Percentiles rank a stretch among this genome's conserved stretches.
Conservation (phyloP, 2,797 vertebrate species). For the Sparidentex hasta region DNA sequence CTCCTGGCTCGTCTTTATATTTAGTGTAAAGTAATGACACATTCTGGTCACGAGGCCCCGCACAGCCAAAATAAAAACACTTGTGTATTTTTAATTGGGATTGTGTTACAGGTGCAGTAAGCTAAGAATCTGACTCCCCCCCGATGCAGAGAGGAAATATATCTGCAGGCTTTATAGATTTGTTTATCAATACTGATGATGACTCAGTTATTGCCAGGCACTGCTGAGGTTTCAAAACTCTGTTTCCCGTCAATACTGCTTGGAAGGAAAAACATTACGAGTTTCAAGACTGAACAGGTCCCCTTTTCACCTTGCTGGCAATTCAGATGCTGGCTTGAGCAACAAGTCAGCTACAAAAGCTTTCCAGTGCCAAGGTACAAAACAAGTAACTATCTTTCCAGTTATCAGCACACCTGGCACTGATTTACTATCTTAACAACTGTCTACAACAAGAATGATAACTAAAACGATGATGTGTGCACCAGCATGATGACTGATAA, state of each 20-base stretch:
- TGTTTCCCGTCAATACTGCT: slow-evolving; percentile 31
- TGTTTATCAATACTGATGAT: slow-evolving; percentile 47
- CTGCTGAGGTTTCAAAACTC: slow-evolving; percentile 38
- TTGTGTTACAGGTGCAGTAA: slow-evolving; percentile 63
- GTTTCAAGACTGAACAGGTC: slow-evolving; percentile 61
- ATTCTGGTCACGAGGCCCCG: slow-evolving; percentile 61
- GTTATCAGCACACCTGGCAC: not conserved
- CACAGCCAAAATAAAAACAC: slow-evolving; percentile 67
- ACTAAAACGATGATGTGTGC: too few species aligned
- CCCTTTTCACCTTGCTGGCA: slow-evolving; percentile 27
- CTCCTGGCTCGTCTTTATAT: slow-evolving; percentile 68
- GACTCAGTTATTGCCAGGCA: slow-evolving; percentile 52
- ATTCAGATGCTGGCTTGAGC: slow-evolving; percentile 9
- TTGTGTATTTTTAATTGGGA: slow-evolving; percentile 75
- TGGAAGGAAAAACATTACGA: slow-evolving; percentile 8
- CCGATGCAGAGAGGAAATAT: slow-evolving; percentile 25
- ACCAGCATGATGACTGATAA: too few species aligned
- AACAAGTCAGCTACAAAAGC: not conserved
- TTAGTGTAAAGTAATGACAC: slow-evolving; percentile 74
- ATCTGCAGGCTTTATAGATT: slow-evolving; percentile 38
- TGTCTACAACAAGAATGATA: too few species aligned
- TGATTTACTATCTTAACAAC: not conserved
- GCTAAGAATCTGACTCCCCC: slow-evolving; percentile 21
- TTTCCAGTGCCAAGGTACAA: not conserved
- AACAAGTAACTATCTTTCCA: not conserved